phyloP scores from a whole-genome alignment of 2,888 invertebrate species.

The Rhagonycha lutea region DNA sequence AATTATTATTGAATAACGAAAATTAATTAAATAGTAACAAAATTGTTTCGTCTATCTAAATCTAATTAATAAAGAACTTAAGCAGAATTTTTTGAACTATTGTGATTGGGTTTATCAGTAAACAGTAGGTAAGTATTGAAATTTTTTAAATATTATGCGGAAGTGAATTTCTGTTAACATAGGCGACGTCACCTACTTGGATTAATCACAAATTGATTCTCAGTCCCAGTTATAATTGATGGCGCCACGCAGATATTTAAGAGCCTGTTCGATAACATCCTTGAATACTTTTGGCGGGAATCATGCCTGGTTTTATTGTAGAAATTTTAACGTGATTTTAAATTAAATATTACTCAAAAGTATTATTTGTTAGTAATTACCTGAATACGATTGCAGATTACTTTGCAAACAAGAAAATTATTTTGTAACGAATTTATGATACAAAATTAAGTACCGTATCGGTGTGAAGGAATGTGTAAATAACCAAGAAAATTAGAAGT shows the following conservation, averaged over 20 bases:
- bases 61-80: not conserved
- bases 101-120: too few relatives aligned
- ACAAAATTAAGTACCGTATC: not conserved
- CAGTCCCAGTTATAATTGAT: not conserved
- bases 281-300: not conserved
- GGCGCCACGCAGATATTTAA: not conserved
- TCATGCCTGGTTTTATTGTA: not conserved
- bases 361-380: not conserved
- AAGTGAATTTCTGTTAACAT: too few relatives aligned
- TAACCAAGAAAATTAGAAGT: conserved; percentile 1
- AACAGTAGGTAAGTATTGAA: too few relatives aligned
- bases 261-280: not conserved
- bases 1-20: not conserved
- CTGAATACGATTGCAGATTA: not conserved
- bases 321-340: not conserved
- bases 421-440: conserved; percentile 9
- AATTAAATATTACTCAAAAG: not conserved
- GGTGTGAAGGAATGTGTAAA: conserved; percentile 7
- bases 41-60: not conserved
- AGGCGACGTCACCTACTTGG: too few relatives aligned
- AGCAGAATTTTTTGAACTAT: not conserved
- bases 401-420: not conserved
- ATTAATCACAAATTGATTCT: not conserved
- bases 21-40: not conserved
- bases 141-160: too few relatives aligned